Evolutionary conservation across 2,888 invertebrate species (phyloP), one percentile per base, ranked within the genome.

Genomic region (Brachyopa scutellaris): DNA sequence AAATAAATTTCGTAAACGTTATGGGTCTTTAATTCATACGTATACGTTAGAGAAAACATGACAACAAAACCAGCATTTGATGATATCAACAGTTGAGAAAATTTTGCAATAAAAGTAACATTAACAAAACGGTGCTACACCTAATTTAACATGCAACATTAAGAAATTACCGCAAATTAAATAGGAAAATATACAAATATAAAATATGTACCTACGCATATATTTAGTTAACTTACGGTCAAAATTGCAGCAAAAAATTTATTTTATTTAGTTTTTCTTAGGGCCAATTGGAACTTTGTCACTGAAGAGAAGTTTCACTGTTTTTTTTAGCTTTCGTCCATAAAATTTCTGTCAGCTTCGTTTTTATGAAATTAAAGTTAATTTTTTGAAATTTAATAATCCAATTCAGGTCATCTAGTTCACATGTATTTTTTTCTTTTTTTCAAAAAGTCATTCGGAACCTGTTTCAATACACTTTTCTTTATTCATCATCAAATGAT

Each of bases 21-120:
- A 78, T 70, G 77, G 70, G 77, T 64, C 62, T 78, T 47, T 51
- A 31, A 70, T 64, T 59, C 47, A 31, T 19, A 17, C 15, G 19
- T 11, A 49, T 33, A 33, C 9, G 31, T 47, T 62, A 45, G 23
- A 19, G 36, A 49, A 78, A 78, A 57, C 57, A 70, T 70, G 49
- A 77, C 77, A 78, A 78, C 70, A 78, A 69, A 49, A 55, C 69
- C 69, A 45, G 69, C 61, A 55, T 62, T 51, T 66, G 40, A 40
- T 49, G 47, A 42, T 51, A 29, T 59, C 45, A 53, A 61, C 29
- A 53, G 40, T 13, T 17, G 33, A 59, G 51, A 45, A 33, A 69
- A 59, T 42, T 47, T 74, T 40, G 51, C 13, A 47, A 33, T 11
- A 45, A 38, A 62, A 33, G 15, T 17, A 42, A 9, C 11, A 23